Percentiles rank a stretch among this genome's conserved stretches.
Conservation (phyloP, 37 sponge, comb jelly and placozoan species). For the Ephydatia muelleri region DNA sequence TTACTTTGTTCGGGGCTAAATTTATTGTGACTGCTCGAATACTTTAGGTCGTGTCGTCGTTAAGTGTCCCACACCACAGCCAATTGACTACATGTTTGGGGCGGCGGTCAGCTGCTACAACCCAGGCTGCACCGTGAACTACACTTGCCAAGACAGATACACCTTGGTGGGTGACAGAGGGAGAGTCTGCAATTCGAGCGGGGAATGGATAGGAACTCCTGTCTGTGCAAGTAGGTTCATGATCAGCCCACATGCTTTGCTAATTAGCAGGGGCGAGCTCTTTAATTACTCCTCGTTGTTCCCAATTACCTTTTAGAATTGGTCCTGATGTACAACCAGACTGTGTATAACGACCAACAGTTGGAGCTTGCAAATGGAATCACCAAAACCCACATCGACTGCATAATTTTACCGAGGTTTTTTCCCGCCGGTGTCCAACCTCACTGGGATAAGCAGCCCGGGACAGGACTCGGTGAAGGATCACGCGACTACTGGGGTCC, state of each 20-base stretch:
- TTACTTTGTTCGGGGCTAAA: too few species aligned
- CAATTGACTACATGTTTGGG: too few species aligned
- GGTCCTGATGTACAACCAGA: not conserved
- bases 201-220: too few species aligned
- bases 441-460: not conserved
- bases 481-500: not conserved
- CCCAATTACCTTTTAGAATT: not conserved
- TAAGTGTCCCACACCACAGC: too few species aligned
- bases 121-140: not conserved
- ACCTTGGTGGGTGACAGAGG: not conserved
- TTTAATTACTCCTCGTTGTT: too few species aligned
- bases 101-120: too few species aligned
- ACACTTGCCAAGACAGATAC: conserved; percentile 20
- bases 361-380: not conserved
- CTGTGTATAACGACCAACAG: not conserved
- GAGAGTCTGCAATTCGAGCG: conserved; percentile 3
- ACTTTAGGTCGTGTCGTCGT: too few species aligned
- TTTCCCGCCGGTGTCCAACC: not conserved
- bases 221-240: too few species aligned
- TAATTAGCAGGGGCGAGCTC: not conserved
- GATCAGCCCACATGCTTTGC: too few species aligned
- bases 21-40: too few species aligned
- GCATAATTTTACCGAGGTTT: not conserved
- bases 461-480: not conserved
- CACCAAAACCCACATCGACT: not conserved